A percentile compares a stretch with the other conserved stretches of the same genome.
phyloP scores from a whole-genome alignment of 2,797 vertebrate species.

The Graptemys geographica region DNA sequence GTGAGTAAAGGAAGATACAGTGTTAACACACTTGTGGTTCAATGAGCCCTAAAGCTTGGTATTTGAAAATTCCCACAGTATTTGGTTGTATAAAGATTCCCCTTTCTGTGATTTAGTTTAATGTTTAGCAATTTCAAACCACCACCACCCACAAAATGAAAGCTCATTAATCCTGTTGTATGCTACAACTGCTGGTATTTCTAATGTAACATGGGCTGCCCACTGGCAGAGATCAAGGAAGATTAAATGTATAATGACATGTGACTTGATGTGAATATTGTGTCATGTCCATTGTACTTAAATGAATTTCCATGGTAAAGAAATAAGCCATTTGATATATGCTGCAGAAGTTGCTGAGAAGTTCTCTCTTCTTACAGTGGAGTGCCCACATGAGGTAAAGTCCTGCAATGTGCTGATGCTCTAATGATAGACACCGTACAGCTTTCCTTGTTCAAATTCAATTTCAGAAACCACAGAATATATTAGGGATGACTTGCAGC shows the following conservation, averaged over 20 bases:
- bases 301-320: neutral
- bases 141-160: neutral
- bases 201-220: neutral
- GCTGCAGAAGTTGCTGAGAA: rapidly evolving
- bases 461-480: neutral
- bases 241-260: neutral
- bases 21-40: neutral
- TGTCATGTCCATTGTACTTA: neutral
- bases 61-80: neutral
- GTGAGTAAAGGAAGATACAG: rapidly evolving
- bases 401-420: neutral
- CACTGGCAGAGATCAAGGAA: neutral
- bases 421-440: neutral
- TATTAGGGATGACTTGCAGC: neutral
- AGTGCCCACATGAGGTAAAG: rapidly evolving
- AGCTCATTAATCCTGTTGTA: neutral
- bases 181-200: neutral
- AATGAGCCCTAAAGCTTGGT: neutral
- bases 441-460: neutral
- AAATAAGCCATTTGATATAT: neutral
- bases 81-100: neutral
- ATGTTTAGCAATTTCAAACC: neutral
- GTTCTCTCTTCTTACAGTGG: neutral
- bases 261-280: neutral
- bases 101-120: neutral